A percentile compares a stretch with the other conserved stretches of the same genome.
phyloP scores from a whole-genome alignment of 2,888 invertebrate species.

The Agrotis clavis region DNA sequence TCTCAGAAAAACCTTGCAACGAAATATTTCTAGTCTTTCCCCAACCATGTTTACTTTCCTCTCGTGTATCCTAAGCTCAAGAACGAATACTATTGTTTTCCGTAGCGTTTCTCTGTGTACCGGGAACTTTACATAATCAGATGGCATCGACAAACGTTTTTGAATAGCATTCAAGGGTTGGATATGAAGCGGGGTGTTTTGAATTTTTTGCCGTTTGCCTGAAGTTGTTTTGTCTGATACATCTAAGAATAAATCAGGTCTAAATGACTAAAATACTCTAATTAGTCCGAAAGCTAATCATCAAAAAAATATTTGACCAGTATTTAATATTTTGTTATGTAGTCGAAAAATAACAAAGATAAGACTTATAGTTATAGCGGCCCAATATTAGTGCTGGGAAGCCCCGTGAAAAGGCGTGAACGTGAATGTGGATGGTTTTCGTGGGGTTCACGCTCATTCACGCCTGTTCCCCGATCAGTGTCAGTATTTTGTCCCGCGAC shows the following conservation, averaged over 20 bases:
- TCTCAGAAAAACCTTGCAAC: background rate
- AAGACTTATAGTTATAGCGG: too few species aligned
- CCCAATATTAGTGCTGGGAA: too few species aligned
- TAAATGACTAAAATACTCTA: too few species aligned
- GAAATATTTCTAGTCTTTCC: conserved; percentile 15
- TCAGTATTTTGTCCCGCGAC: too few species aligned
- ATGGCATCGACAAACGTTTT: conserved; percentile 66
- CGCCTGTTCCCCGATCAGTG: too few species aligned
- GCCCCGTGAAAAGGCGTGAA: too few species aligned
- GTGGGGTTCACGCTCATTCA: too few species aligned
- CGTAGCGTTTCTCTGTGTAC: conserved; percentile 51
- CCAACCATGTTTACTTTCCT: conserved; percentile 20
- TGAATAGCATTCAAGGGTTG: conserved; percentile 55
- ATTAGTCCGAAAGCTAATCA: too few species aligned
- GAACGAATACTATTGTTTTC: conserved; percentile 53
- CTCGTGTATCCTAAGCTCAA: conserved; percentile 43
- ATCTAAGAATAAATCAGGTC: background rate
- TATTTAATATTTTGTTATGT: too few species aligned
- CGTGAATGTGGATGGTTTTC: too few species aligned
- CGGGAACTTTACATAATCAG: conserved; percentile 67
- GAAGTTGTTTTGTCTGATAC: conserved; percentile 1
- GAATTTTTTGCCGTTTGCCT: conserved; percentile 52
- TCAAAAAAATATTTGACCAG: too few species aligned
- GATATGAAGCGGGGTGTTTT: conserved; percentile 37
- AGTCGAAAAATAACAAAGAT: too few species aligned